Base-by-base conservation (phyloP, 2,113 vertebrate genomes). In the Thalassoma bifasciatum region DNA sequence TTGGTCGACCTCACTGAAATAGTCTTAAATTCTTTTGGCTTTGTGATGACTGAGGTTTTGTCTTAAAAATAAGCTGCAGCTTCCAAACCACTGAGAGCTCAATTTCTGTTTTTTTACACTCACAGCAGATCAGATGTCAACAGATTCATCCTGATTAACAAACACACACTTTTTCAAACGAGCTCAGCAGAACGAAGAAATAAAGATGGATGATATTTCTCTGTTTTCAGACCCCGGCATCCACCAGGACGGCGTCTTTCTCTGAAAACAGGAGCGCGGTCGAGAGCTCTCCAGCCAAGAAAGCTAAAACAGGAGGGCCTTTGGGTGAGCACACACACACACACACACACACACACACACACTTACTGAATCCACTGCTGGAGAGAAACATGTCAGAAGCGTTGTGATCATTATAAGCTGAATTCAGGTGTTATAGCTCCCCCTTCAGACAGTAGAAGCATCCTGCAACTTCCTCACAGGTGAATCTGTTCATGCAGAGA, bases 171-270 rank as follows among this genome's bases (percentile, higher is more conserved):
- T n/a, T n/a, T n/a, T n/a, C n/a, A n/a, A n/a, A n/a, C n/a, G n/a
- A n/a, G n/a, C n/a, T n/a, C n/a, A n/a, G n/a, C n/a, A n/a, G n/a
- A n/a, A n/a, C n/a, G n/a, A n/a, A n/a, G n/a, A n/a, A n/a, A n/a
- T n/a, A n/a, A n/a, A n/a, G n/a, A n/a, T n/a, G n/a, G n/a, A 57
- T 68, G 1, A 13, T 30, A 2, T 46, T 16, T 24, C 22, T 40
- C 26, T 17, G 30, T 30, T 14, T 52, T 26, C 59, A 98, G 98
- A 98, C 97, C 6, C 97, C 97, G 38, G 94, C 89, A 11, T 94
- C 96, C 0, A 98, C 95, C 89, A 95, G 98, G 89, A 99, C 97
- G 0, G 95, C 95, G 0, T 97, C 97, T 79, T 98, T 97, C 86
- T 98, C 96, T 0, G 96, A 97, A 76, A 94, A 93, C 81, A 94